Conservation (phyloP, 2,888 invertebrate genomes). For the Drosophila trichaetosa region DNA sequence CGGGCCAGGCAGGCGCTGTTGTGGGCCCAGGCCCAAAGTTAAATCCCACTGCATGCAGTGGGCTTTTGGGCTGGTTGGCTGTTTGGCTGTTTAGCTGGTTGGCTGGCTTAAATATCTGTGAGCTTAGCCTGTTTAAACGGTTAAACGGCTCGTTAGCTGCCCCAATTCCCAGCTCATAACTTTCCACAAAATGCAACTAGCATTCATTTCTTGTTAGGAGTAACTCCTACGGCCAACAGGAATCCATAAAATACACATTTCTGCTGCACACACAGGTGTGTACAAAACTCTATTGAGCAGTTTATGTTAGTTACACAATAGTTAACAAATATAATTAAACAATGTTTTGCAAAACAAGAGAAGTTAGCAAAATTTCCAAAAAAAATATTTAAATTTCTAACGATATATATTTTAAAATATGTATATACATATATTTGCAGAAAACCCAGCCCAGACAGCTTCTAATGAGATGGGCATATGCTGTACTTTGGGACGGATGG, state of each 20-base stretch:
- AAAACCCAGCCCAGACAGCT: neutral
- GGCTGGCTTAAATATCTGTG: slow-evolving; percentile 42
- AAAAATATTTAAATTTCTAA: neutral
- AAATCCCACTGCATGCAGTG: slow-evolving; percentile 59
- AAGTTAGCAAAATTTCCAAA: neutral
- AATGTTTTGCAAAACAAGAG: neutral
- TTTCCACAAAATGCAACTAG: slow-evolving; percentile 52
- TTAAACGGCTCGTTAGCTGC: slow-evolving; percentile 27
- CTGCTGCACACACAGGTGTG: neutral
- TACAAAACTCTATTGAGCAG: neutral
- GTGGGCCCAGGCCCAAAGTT: slow-evolving; percentile 27
- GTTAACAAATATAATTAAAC: neutral
- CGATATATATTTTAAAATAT: neutral
- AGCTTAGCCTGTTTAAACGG: slow-evolving; percentile 52
- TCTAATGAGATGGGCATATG: slow-evolving; percentile 45
- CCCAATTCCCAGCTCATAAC: slow-evolving; percentile 35
- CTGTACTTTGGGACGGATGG: neutral
- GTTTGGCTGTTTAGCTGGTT: neutral
- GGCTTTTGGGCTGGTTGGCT: slow-evolving; percentile 23
- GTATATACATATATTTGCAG: neutral
- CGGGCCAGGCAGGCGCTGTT: slow-evolving; percentile 12
- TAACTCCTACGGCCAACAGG: slow-evolving; percentile 9
- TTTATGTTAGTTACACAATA: neutral
- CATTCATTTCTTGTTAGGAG: slow-evolving; percentile 42
- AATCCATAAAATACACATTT: neutral